Evolutionary conservation across 2,797 vertebrate species (phyloP), one percentile per base, ranked within the genome.

Genomic region (Lithobates pipiens): DNA sequence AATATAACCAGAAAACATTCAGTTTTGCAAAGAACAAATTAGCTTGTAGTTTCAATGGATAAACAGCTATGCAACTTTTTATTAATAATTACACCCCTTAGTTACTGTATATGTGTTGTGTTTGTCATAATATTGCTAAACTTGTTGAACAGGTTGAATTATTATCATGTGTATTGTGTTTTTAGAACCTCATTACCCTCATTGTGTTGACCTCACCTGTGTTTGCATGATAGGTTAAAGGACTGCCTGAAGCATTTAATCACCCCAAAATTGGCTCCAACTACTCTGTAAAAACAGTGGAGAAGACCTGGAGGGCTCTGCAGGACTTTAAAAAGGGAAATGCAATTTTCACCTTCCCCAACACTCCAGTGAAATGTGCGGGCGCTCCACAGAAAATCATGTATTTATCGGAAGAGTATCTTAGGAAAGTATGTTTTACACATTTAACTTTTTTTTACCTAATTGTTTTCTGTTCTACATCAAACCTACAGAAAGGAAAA

Each of bases 351-450:
- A 95, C 96, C 9, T 98, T 97, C 89, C 98, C 98, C 70, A 98
- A 99, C 82, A 97, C 97, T 7, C 97, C 98, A 0, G 92, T 99
- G 79, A 99, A 99, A 90, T 99, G 98, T 89, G 97, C 95, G 0
- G 98, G 98, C 4, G 98, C 98, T 0, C 98, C 98, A 23, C 98
- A 99, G 91, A 99, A 99, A 93, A 99, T 99, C 89, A 99, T 99
- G 97, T 99, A 99, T 90, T 94, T 99, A 23, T 91, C 97, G 0
- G 98, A 99, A 3, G 94, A 95, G 3, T 99, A 92, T 89, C 90
- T 98, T 71, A 95, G 96, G 91, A 99, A 99, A 95, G 98, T 99
- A 80, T 75, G 85, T 34, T 27, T 10, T 16, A 29, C 15, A 34
- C 8, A n/a, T 32, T 70, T 23, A 7, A 3, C 21, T 61, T 9